Evolutionary conservation across 2,797 vertebrate species (phyloP).

Genomic region (Pagetopsis macropterus): DNA sequence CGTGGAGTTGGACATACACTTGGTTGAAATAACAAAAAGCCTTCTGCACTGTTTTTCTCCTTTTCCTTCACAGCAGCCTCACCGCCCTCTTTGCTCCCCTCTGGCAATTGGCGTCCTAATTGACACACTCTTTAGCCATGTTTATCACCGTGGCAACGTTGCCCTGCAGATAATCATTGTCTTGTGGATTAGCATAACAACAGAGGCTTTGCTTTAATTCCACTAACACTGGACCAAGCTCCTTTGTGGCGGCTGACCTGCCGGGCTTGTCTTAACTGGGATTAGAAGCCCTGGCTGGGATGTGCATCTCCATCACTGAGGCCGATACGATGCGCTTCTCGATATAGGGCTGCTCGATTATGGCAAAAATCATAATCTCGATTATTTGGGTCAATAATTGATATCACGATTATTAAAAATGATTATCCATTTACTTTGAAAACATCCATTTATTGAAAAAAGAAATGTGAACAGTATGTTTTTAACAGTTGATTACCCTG

Average conservation of each 20-base stretch:
- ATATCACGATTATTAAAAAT: no score
- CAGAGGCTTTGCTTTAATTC: conserved; percentile 81
- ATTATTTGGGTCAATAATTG: no score
- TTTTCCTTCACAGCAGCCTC: conserved; percentile 22
- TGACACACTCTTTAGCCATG: conserved; percentile 73
- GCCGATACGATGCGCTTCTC: no score
- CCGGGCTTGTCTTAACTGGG: conserved; percentile 74
- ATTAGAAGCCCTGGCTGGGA: conserved; percentile 67
- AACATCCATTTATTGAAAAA: no score
- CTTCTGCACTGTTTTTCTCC: conserved; percentile 2
- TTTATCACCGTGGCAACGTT: conserved; percentile 77
- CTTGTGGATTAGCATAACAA: conserved; percentile 82
- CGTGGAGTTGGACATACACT: conserved; percentile 39
- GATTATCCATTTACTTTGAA: no score
- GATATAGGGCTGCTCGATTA: no score
- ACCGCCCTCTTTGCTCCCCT: conserved; percentile 50
- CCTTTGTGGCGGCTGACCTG: conserved; percentile 68
- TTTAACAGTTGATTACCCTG: no score
- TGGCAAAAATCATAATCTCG: no score
- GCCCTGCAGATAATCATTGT: conserved; percentile 79
- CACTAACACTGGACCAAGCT: conserved; percentile 76
- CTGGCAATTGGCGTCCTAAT: conserved; percentile 66
- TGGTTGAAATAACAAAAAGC: conserved; percentile 43
- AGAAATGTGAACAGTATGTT: no score
- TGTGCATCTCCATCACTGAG: no score